Evolutionary conservation across 2,888 invertebrate species (phyloP), one percentile per base, ranked within the genome.

Genomic region (Taphrorychus bicolor): DNA sequence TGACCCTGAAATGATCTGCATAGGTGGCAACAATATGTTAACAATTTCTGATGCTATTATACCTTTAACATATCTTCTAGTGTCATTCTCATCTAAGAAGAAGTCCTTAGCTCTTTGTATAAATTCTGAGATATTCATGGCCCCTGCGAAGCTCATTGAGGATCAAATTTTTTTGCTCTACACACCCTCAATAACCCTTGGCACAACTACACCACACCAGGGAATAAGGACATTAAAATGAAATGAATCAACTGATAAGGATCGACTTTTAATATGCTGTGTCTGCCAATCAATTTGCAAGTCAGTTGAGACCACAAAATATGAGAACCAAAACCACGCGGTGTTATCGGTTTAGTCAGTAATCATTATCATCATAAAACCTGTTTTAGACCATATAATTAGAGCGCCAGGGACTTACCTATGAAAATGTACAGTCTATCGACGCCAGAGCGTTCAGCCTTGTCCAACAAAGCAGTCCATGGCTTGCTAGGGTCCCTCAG

Each of bases 381-480:
- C 66, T 40, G 63, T 64, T 70, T 52, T 19, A 7, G 40, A 51
- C 22, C 56, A 42, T 9, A 61, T 62, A 54, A 59, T 56, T 51
- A 51, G 14, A 59, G 11, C 40, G 21, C 24, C 14, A 52, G 24
- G 16, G 11, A 62, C 89, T 87, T 84, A 94, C 95, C 94, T 73
- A 89, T 77, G 82, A 92, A 93, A 74, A 94, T 75, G 81, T 94
- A 93, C 21, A 91, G 81, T 74, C 94, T 86, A 77, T 89, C 89
- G 56, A 94, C 83, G 76, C 91, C 91, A 74, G 90, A 89, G 80
- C 89, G 91, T 80, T 95, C 95, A 3, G 88, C 84, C 70, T 83
- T 79, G 19, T 86, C 88, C 70, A 95, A 87, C 72, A 86, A 81
- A 75, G 85, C 84, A 2, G 89, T 85, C 92, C 92, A 93, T 54